Evolutionary conservation across 2,113 vertebrate genomes (phyloP), one percentile per base, ranked within the genome.

Genomic region (Uria aalge): DNA sequence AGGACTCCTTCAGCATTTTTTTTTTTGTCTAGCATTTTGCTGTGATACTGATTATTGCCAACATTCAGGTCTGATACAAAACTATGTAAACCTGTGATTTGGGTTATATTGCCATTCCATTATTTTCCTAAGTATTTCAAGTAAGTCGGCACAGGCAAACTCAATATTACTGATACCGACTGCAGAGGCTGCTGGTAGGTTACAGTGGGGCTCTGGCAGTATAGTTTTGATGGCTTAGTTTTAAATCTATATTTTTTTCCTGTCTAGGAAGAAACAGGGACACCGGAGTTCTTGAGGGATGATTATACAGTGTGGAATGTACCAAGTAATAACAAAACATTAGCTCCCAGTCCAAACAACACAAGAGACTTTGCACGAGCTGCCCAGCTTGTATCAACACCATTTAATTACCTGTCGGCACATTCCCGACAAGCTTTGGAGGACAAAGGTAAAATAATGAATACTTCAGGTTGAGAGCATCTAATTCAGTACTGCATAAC

Each of bases 331-430:
- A 98, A 97, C 94, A 98, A 97, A 98, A 98, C 98, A 0, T 96
- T 99, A 96, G 98, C 98, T 2, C 97, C 98, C 26, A 99, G 99
- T 95, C 99, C 99, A 26, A 98, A 99, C 94, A 98, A 95, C 97
- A 98, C 98, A 1, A 96, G 96, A 15, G 99, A 99, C 96, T 99
- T 99, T 32, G 98, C 98, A 30, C 91, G 97, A 81, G 95, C 98
- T 36, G 98, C 99, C 36, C 98, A 95, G 68, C 97, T 99, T 1
- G 98, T 98, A 11, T 99, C 99, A 67, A 99, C 99, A 0, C 99
- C 99, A 0, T 99, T 98, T 75, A 97, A 97, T 8, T 95, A 95
- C 78, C 97, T 98, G 41, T 91, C 95, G 0, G 74, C 62, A 1
- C 93, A 83, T 55, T 24, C 67, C 3, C 73, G 52, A 29, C 96